Percentiles rank a stretch among this genome's conserved stretches.
phyloP scores from a whole-genome alignment of 2,797 vertebrate species.

The Ceyx erithaca region DNA sequence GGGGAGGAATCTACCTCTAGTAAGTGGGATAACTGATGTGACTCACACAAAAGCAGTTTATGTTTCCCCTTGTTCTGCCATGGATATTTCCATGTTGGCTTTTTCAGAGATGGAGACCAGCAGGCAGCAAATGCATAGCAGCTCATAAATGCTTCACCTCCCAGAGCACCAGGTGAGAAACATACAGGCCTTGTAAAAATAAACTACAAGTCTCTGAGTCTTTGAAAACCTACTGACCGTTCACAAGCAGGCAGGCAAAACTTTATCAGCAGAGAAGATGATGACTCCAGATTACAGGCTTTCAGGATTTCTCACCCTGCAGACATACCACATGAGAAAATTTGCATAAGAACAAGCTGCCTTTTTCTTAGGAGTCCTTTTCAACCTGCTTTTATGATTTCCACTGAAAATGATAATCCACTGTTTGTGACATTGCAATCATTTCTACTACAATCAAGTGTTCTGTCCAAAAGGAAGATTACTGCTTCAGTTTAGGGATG shows the following conservation, averaged over 20 bases:
- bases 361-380: neutral
- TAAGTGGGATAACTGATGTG: neutral
- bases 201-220: neutral
- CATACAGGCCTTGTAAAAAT: neutral
- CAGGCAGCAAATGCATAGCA: neutral
- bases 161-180: neutral
- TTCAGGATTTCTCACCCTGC: conserved; percentile 8
- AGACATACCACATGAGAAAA: neutral
- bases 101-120: neutral
- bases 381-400: conserved; percentile 13
- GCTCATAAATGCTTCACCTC: neutral
- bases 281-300: neutral
- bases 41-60: neutral
- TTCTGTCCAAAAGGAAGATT: conserved; percentile 30
- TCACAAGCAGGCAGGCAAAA: neutral
- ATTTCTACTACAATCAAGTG: conserved; percentile 37
- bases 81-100: neutral
- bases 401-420: conserved; percentile 17
- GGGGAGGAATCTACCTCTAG: neutral
- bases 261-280: neutral
- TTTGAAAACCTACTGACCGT: neutral
- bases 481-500: neutral
- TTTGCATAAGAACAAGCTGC: conserved; percentile 32
- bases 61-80: neutral
- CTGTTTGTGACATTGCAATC: conserved; percentile 51